Percentiles rank a stretch among this genome's conserved stretches.
Conservation (phyloP, 1,140 invertebrate genomes). For the Drosophila baimaii region DNA sequence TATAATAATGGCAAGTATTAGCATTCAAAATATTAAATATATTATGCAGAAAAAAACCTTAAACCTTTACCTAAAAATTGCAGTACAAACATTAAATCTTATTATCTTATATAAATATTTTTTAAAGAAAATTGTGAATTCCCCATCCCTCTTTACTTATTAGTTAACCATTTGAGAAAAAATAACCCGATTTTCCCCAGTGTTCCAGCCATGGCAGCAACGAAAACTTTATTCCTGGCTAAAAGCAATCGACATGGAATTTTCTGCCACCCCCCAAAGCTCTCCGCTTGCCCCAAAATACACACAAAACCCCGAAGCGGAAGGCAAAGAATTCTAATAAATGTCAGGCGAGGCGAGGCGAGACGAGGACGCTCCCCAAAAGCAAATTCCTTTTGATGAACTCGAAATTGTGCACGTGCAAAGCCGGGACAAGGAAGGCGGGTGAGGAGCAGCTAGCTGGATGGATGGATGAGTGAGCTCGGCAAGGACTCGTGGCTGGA, state of each 20-base stretch:
- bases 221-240: conserved; percentile 60
- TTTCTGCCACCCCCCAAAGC: conserved; percentile 39
- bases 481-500: conserved; percentile 7
- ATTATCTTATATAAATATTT: too few relatives aligned
- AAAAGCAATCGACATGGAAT: conserved; percentile 70
- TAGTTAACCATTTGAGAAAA: too few relatives aligned
- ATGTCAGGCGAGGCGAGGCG: conserved; percentile 65
- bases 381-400: conserved; percentile 81
- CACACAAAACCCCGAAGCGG: conserved; percentile 5
- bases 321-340: conserved; percentile 77
- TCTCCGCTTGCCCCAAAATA: not conserved
- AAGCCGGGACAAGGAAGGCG: conserved; percentile 39
- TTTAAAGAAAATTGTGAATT: too few relatives aligned
- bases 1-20: not conserved
- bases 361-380: conserved; percentile 50
- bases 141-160: not conserved
- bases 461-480: conserved; percentile 31
- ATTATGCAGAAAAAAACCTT: too few relatives aligned
- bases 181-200: not conserved
- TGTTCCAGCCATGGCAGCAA: conserved; percentile 37
- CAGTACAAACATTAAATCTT: not conserved
- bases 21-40: too few relatives aligned
- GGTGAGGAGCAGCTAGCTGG: not conserved
- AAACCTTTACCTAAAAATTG: too few relatives aligned
- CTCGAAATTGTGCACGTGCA: conserved; percentile 82